These are phyloP conservation scores for Lysiphlebus fabarum DNA, from an alignment of 1,140 invertebrate genomes.

Conservation along the genomic window DNA sequence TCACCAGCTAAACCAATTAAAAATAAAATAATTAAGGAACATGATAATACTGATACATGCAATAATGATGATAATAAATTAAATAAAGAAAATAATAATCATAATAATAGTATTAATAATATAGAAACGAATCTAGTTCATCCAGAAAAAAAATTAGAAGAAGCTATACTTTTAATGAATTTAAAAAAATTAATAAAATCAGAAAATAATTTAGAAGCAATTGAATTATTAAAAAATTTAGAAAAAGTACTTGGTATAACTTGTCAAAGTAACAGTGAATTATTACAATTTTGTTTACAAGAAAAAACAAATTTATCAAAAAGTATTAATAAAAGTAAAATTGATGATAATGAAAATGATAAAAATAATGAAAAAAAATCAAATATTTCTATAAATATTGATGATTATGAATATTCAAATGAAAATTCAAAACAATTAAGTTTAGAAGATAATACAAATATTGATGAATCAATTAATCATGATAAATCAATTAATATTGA, in stretches of 20 bases:
- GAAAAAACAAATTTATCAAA: slow-evolving; percentile 28
- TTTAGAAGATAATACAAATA: too few relatives aligned
- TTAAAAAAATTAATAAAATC: slow-evolving; percentile 43
- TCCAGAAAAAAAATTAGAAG: slow-evolving; percentile 34
- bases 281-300: slow-evolving; percentile 37
- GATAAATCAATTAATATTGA: too few relatives aligned
- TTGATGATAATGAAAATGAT: slow-evolving; percentile 4
- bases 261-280: slow-evolving; percentile 39
- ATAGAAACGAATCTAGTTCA: slow-evolving; percentile 36
- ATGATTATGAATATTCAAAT: too few relatives aligned
- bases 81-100: slow-evolving; percentile 14
- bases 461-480: too few relatives aligned
- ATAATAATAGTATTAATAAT: slow-evolving; percentile 29
- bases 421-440: too few relatives aligned
- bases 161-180: slow-evolving; percentile 37
- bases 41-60: not conserved
- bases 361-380: too few relatives aligned
- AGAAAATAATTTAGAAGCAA: slow-evolving; percentile 39
- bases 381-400: too few relatives aligned
- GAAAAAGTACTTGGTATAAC: slow-evolving; percentile 32
- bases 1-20: slow-evolving; percentile 25
- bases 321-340: slow-evolving; percentile 15
- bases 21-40: not conserved
- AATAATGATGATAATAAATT: not conserved
- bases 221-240: slow-evolving; percentile 43